Base-by-base conservation (phyloP, 1,140 invertebrate genomes). In the Sinella curviseta region DNA sequence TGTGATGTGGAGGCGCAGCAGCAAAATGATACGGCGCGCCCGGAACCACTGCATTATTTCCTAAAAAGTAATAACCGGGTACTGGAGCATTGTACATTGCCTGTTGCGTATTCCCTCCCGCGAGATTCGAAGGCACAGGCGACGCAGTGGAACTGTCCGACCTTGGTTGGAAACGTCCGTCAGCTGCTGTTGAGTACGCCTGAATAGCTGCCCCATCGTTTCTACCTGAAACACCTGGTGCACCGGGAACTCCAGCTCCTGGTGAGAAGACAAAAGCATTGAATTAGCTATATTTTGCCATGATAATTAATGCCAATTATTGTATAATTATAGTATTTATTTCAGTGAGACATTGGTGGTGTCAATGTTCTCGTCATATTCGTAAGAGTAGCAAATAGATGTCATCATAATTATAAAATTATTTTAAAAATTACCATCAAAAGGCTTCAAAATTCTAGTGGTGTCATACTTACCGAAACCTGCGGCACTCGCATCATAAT, bases 91-190 rank as follows among this genome's bases (percentile, higher is more conserved):
- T 67, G 73, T 82, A 82, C 77, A 82, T 80, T 31, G 77, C 39
- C 54, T 78, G 78, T 48, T 80, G 78, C 16, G 78, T 80, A 65
- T 77, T 81, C 74, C 74, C 75, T 65, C 82, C 82, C 31, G 80
- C 67, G 36, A 83, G 77, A 81, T 83, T 83, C 73, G 83, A 83
- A 80, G 81, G 83, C 78, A 84, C 83, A 57, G 83, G 83, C 33
- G 81, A 82, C 34, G 81, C 83, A 35, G 81, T 82, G 24, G 83
- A 84, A 78, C 81, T 82, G 54, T 84, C 83, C 14, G 81, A 81
- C 14, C 83, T 60, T 48, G n/a, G n/a, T 33, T 80, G 73, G 54
- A 82, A 84, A 36, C 83, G 26, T 14, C 55, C 67, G 73, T 83
- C 83, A 28, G 79, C 65, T 33, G 73, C 83, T 60, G 74, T 73